Evolutionary conservation across 1,140 invertebrate species (phyloP), one percentile per base, ranked within the genome.

Genomic region (Trichonephila clavipes): DNA sequence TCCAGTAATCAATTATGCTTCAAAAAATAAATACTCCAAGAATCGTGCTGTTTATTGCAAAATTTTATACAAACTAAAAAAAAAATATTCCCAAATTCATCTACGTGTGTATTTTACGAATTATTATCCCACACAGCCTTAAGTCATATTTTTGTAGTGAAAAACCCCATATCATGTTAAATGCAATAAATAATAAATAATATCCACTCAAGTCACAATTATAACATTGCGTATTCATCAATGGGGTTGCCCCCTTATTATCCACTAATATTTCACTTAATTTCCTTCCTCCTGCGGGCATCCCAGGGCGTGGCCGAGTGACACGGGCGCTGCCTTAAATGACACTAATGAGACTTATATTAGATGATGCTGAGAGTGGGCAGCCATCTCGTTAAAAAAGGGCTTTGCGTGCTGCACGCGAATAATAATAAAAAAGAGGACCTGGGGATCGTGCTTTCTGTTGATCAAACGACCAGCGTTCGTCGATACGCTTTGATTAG

Each of bases 301-400:
- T 90, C 88, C 88, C 58, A 61, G 18, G 88, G 88, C 88, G 88
- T 90, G 88, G 88, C 59, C 88, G 34, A 21, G 61, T 81, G 69
- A 90, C 66, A 90, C 88, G 51, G 64, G 72, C 58, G 88, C 28
- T 61, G 44, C n/a, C n/a, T 69, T 90, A 90, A 90, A 90, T 90
- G 88, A 81, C 88, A 90, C 64, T 90, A 90, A 90, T 90, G 88
- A 90, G 88, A 69, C 61, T 90, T 90, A 90, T 90, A 90, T 90
- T 90, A 90, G 88, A 90, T 90, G 88, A 90, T 90, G 88, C 81
- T 90, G 88, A 61, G 72, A 90, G 44, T 44, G n/a, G 34, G 51
- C 28, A 58, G 10, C 88, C n/a, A 62, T 62, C 88, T 90, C 88
- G 88, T 90, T 90, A 90, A 69, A 51, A 64, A 44, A 44, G 6